Conservation (phyloP, 2,113 vertebrate species). For the Ammodytes marinus region DNA sequence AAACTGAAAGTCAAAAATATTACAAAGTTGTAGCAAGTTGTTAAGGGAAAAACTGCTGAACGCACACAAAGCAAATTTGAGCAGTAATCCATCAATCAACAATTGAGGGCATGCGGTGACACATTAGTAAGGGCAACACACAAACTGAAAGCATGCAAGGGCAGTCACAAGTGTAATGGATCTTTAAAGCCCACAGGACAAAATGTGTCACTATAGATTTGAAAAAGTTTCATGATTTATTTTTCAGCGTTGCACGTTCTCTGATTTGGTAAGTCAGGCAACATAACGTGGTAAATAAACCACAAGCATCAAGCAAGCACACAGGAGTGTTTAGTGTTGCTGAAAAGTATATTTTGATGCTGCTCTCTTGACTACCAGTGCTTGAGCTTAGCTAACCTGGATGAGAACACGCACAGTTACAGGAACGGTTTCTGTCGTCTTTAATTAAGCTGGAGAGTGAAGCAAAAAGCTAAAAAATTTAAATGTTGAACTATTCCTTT, state of each 20-base stretch:
- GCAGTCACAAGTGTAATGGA: background rate
- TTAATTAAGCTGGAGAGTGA: no score
- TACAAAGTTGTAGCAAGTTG: background rate
- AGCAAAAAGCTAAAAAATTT: no score
- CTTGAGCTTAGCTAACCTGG: no score
- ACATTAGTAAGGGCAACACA: background rate
- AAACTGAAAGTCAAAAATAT: background rate
- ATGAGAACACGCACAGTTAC: no score
- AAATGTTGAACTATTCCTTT: no score
- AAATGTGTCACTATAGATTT: background rate
- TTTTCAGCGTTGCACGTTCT: background rate
- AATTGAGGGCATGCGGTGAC: background rate
- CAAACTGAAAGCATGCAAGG: background rate
- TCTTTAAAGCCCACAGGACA: background rate
- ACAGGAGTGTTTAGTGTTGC: no score
- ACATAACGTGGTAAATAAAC: no score
- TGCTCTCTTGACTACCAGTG: no score
- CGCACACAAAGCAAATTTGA: background rate
- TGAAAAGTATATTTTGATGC: no score
- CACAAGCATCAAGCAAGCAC: no score
- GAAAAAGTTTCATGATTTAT: background rate
- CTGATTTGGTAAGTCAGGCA: no score
- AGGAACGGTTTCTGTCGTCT: no score
- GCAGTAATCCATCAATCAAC: slow-evolving; percentile 18
- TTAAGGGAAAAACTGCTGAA: background rate